Percentiles rank a stretch among this genome's conserved stretches.
These are phyloP conservation scores for Hirtodrosophila cameraria DNA, from an alignment of 2,888 invertebrate species.

Conservation along the genomic window DNA sequence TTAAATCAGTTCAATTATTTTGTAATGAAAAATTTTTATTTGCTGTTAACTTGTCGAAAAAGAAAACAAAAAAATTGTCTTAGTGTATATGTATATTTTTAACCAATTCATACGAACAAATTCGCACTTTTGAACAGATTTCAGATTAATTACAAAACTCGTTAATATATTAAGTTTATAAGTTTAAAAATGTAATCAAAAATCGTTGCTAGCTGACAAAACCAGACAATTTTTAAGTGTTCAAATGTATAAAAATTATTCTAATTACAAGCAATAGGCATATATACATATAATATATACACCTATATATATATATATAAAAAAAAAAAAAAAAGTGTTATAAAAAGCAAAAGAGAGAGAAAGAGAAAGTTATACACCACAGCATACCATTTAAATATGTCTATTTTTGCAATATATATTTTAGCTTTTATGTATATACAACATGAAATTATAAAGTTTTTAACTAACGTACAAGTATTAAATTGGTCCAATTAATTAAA, in stretches of 20 bases:
- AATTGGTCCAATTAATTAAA: slow-evolving; percentile 65
- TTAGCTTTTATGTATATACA: slow-evolving; percentile 70
- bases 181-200: slow-evolving; percentile 44
- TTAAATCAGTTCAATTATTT: slow-evolving; percentile 57
- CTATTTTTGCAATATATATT: slow-evolving; percentile 74
- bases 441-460: slow-evolving; percentile 54
- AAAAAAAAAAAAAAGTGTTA: neutral
- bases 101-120: slow-evolving; percentile 59
- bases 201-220: slow-evolving; percentile 49
- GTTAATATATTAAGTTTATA: slow-evolving; percentile 54
- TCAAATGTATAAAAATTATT: slow-evolving; percentile 71
- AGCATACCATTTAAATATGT: slow-evolving; percentile 56
- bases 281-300: slow-evolving; percentile 37
- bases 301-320: slow-evolving; percentile 33
- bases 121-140: slow-evolving; percentile 61
- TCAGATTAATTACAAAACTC: slow-evolving; percentile 20
- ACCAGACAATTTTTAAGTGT: slow-evolving; percentile 63
- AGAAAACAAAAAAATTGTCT: slow-evolving; percentile 57
- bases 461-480: slow-evolving; percentile 66
- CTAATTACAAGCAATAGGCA: slow-evolving; percentile 68
- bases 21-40: slow-evolving; percentile 35
- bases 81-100: slow-evolving; percentile 56
- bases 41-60: slow-evolving; percentile 68
- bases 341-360: slow-evolving; percentile 20
- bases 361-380: slow-evolving; percentile 47